Evolutionary conservation across 2,888 invertebrate species (phyloP).

Genomic region (Rhogogaster chlorosoma): DNA sequence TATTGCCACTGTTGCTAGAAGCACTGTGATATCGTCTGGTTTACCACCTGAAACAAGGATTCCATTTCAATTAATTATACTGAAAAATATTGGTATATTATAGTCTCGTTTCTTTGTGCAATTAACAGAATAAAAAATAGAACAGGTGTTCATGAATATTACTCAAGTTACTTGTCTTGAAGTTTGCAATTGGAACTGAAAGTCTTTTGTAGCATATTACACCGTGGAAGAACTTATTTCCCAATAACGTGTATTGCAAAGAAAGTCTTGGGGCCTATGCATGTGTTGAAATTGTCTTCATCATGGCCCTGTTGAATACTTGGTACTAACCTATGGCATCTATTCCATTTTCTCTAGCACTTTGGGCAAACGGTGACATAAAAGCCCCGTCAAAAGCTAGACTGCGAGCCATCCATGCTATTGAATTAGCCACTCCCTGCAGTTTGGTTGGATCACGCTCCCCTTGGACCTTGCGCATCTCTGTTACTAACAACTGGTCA

Average conservation of each 20-base stretch:
- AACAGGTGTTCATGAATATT: not conserved
- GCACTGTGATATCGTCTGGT: slow-evolving; percentile 99
- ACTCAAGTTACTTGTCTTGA: not conserved
- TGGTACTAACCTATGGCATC: slow-evolving; percentile 89
- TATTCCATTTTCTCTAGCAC: slow-evolving; percentile 95
- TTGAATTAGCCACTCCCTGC: slow-evolving; percentile 95
- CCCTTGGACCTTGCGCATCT: slow-evolving; percentile 88
- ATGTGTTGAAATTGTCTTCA: not conserved
- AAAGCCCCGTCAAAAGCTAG: slow-evolving; percentile 96
- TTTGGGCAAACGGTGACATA: slow-evolving; percentile 97
- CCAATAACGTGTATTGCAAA: not conserved
- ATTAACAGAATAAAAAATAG: not conserved
- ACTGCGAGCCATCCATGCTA: slow-evolving; percentile 97
- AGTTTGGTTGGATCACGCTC: slow-evolving; percentile 87
- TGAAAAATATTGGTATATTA: not conserved
- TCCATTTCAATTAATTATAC: not conserved
- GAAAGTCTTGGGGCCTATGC: not conserved
- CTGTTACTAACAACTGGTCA: slow-evolving; percentile 92
- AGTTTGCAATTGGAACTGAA: not conserved
- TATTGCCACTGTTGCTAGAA: slow-evolving; percentile 93
- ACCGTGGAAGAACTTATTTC: not conserved
- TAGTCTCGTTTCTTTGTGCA: not conserved
- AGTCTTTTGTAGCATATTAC: not conserved
- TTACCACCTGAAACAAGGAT: slow-evolving; percentile 91
- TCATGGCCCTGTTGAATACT: not conserved